Evolutionary conservation across 2,113 vertebrate species (phyloP).

Genomic region (Sebastes schlegelii): DNA sequence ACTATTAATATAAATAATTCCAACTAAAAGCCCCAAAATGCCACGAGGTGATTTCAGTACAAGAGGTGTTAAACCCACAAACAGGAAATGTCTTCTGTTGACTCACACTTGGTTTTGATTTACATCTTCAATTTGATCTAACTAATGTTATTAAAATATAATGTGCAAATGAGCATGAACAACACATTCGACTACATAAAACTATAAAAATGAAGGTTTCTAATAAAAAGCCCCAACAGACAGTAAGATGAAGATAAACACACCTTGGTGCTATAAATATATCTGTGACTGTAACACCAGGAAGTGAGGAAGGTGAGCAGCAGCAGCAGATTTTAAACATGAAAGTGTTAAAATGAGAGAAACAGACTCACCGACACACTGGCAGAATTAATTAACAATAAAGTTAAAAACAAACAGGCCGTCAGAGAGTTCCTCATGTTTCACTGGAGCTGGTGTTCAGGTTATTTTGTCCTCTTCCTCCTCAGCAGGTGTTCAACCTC

Average conservation of each 20-base stretch:
- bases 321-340: too few relatives aligned
- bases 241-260: neutral
- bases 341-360: neutral
- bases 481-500: constrained; percentile 18
- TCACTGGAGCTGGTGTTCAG: neutral
- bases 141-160: neutral
- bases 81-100: neutral
- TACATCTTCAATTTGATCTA: neutral
- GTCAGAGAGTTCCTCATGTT: constrained; percentile 41
- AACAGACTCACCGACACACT: constrained; percentile 41
- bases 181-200: neutral
- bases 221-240: neutral
- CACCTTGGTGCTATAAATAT: neutral
- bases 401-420: neutral
- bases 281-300: constrained; percentile 2
- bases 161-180: neutral
- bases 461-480: neutral
- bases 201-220: neutral
- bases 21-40: neutral
- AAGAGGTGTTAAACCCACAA: neutral
- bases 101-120: neutral
- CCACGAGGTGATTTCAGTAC: neutral
- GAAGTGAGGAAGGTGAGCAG: constrained; percentile 45
- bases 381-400: neutral
- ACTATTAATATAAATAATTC: neutral